phyloP scores from a whole-genome alignment of 1,140 invertebrate species.

The Scaptomyza pallida region DNA sequence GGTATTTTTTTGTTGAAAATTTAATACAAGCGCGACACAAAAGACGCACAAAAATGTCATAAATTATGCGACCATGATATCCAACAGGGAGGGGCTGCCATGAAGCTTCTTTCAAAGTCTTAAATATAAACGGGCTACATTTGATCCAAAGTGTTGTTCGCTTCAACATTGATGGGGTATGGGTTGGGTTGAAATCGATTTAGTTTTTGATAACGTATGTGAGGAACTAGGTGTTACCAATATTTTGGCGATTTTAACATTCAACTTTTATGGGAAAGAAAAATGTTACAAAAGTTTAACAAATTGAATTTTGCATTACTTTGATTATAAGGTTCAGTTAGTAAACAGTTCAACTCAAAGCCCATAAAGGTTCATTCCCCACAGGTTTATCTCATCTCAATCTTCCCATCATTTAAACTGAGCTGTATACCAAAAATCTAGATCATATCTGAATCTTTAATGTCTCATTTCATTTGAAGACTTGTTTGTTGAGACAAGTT shows the following conservation, averaged over 20 bases:
- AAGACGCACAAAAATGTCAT: slow-evolving; percentile 83
- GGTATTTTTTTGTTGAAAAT: slow-evolving; percentile 53
- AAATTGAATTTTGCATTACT: no score
- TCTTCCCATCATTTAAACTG: no score
- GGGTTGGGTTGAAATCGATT: slow-evolving; percentile 2
- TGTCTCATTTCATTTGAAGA: neutral
- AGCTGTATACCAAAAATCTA: no score
- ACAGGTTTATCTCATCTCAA: neutral
- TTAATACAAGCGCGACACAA: slow-evolving; percentile 82
- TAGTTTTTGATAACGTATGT: slow-evolving; percentile 40
- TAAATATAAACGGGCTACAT: slow-evolving; percentile 45
- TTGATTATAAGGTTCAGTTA: no score
- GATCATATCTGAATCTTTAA: neutral
- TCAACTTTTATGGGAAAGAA: no score
- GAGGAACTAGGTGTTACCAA: slow-evolving; percentile 1
- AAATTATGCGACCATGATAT: slow-evolving; percentile 81
- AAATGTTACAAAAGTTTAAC: no score
- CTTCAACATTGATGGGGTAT: no score
- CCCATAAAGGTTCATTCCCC: no score
- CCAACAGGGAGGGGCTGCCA: slow-evolving; percentile 58
- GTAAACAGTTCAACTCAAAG: no score
- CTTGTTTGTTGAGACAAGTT: slow-evolving; percentile 12
- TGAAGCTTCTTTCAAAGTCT: slow-evolving; percentile 43
- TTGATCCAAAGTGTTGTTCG: slow-evolving; percentile 55
- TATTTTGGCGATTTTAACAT: no score